Evolutionary conservation across 2,888 invertebrate species (phyloP).

Genomic region (Caenorhabditis doughertyi): DNA sequence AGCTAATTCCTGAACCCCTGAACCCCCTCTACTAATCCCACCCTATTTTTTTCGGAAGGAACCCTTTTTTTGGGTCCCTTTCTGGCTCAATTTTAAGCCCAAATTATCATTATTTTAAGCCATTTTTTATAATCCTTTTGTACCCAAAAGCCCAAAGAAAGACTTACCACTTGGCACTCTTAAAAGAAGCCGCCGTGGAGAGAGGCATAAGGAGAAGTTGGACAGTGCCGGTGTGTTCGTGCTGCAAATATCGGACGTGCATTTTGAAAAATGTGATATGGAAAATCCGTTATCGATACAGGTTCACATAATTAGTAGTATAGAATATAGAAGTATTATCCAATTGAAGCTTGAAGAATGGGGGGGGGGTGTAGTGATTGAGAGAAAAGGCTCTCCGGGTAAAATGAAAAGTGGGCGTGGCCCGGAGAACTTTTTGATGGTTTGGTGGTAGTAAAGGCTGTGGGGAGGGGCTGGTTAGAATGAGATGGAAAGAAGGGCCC

Average conservation of each 20-base stretch:
- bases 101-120: neutral
- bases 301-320: slow-evolving; percentile 40
- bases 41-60: too few species aligned
- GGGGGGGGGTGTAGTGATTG: neutral
- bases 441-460: slow-evolving; percentile 2
- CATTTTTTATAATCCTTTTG: neutral
- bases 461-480: neutral
- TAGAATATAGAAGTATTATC: neutral
- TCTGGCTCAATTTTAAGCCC: neutral
- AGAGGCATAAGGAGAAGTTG: slow-evolving; percentile 82
- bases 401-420: slow-evolving; percentile 36
- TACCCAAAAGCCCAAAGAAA: neutral
- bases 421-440: slow-evolving; percentile 40
- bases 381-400: neutral
- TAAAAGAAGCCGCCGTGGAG: slow-evolving; percentile 78
- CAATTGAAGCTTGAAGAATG: neutral
- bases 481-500: slow-evolving; percentile 21
- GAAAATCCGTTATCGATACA: neutral
- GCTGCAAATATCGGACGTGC: slow-evolving; percentile 82
- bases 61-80: too few species aligned
- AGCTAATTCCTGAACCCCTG: too few species aligned
- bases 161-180: slow-evolving; percentile 79
- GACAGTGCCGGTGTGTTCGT: slow-evolving; percentile 82
- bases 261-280: slow-evolving; percentile 58
- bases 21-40: too few species aligned